Evolutionary conservation across 2,113 vertebrate genomes (phyloP).

Genomic region (Bos indicus): DNA sequence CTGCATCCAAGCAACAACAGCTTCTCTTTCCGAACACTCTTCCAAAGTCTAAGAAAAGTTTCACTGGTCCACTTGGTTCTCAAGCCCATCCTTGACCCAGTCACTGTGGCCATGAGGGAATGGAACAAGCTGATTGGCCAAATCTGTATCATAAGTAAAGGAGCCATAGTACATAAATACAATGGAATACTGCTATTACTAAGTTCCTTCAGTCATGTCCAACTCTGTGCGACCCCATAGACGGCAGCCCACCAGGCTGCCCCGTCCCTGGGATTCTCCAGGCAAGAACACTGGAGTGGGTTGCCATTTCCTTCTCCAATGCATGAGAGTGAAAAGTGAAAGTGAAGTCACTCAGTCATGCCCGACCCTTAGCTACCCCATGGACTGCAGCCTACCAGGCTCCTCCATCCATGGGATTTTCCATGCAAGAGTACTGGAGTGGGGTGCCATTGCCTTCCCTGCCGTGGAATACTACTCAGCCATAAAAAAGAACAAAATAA

Average conservation of each 20-base stretch:
- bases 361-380: too few relatives aligned
- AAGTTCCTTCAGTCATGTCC: too few relatives aligned
- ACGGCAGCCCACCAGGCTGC: too few relatives aligned
- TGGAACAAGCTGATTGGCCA: not conserved
- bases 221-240: fast-evolving
- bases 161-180: not conserved
- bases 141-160: not conserved
- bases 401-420: too few relatives aligned
- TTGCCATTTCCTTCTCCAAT: too few relatives aligned
- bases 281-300: too few relatives aligned
- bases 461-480: not conserved
- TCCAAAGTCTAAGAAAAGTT: not conserved
- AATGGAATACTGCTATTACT: not conserved
- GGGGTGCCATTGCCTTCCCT: too few relatives aligned
- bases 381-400: too few relatives aligned
- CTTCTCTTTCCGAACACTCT: not conserved
- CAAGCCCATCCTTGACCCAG: not conserved
- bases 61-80: not conserved
- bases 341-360: too few relatives aligned
- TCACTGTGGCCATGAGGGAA: not conserved
- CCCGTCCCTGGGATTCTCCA: too few relatives aligned
- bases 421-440: too few relatives aligned
- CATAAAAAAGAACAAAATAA: not conserved
- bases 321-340: too few relatives aligned
- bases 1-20: not conserved